These are phyloP conservation scores for Pipistrellus nathusii DNA, from an alignment of 2,797 vertebrate genomes.

Conservation along the genomic window DNA sequence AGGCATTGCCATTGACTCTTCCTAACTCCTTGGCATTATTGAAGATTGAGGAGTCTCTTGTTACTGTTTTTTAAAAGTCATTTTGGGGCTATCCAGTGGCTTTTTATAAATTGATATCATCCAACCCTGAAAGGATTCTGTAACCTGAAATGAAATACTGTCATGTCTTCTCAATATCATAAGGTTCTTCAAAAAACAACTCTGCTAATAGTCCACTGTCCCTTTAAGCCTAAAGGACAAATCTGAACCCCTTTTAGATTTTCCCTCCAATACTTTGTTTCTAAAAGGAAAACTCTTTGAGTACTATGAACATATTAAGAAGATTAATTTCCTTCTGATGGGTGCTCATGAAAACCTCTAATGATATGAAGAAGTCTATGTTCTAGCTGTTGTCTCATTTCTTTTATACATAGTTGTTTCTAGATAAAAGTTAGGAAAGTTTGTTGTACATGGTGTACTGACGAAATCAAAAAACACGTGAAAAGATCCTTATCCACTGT, in stretches of 20 bases:
- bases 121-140: slow-evolving; percentile 78
- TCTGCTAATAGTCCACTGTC: slow-evolving; percentile 13
- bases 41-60: slow-evolving; percentile 81
- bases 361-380: slow-evolving; percentile 53
- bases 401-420: slow-evolving; percentile 13
- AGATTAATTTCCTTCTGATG: slow-evolving; percentile 58
- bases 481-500: slow-evolving; percentile 37
- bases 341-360: slow-evolving; percentile 51
- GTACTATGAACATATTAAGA: slow-evolving; percentile 11
- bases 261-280: slow-evolving; percentile 38
- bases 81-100: slow-evolving; percentile 67
- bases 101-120: slow-evolving; percentile 75
- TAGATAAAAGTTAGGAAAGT: slow-evolving; percentile 50
- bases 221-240: slow-evolving; percentile 47
- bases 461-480: slow-evolving; percentile 49
- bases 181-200: slow-evolving; percentile 43
- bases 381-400: slow-evolving; percentile 44
- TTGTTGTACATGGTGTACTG: slow-evolving; percentile 27
- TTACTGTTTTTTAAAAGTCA: slow-evolving; percentile 76
- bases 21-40: slow-evolving; percentile 64
- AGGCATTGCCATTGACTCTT: slow-evolving; percentile 61
- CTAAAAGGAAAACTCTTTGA: slow-evolving; percentile 52
- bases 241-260: slow-evolving; percentile 21
- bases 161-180: slow-evolving; percentile 52
- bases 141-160: slow-evolving; percentile 70